Base-by-base conservation (phyloP, 1,140 invertebrate species). In the Dendroctonus valens region DNA sequence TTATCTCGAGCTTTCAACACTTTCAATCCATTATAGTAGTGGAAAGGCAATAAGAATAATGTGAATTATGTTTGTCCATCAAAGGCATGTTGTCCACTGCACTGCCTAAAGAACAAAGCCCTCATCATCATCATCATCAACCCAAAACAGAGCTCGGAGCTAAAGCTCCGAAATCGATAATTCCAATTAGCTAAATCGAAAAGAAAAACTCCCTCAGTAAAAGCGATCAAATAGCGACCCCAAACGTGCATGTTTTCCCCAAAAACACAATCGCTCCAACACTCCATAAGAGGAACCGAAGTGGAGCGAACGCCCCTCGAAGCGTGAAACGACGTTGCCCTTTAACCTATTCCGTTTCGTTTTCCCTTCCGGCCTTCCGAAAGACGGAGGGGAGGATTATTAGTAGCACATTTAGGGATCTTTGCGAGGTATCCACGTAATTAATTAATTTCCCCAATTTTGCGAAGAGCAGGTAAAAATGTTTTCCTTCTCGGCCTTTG, bases 381-480 rank as follows among this genome's bases (percentile, higher is more conserved):
- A 46, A 12, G 44, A 46, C 50, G 53, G 6, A 8, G 38, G 50
- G 53, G 41, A 11, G 55, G 41, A 58, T 44, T 44, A 58, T 58
- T 44, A 41, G 55, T 58, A 44, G 55, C 55, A 44, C 55, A 44
- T 58, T 58, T 44, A 44, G 55, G 55, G 41, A 58, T 42, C 41
- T 26, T 44, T 11, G 12, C 40, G 40, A 58, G 41, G 55, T 58
- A 44, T 58, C 40, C 40, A 26, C 40, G 55, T 58, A 44, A 58
- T 58, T 58, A 58, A 58, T 58, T 58, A 58, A 58, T 58, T 58
- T 42, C 41, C 55, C 53, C 53, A 40, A 55, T 55, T 55, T 55
- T 39, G 9, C 41, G 15, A 26, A 26, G 41, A 44, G 55, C 40
- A 58, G 55, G 55, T 58, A 58, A 58, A 58, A 58, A 58, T 42